Base-by-base conservation (phyloP, 2,888 invertebrate genomes). In the Itoplectis maculator region DNA sequence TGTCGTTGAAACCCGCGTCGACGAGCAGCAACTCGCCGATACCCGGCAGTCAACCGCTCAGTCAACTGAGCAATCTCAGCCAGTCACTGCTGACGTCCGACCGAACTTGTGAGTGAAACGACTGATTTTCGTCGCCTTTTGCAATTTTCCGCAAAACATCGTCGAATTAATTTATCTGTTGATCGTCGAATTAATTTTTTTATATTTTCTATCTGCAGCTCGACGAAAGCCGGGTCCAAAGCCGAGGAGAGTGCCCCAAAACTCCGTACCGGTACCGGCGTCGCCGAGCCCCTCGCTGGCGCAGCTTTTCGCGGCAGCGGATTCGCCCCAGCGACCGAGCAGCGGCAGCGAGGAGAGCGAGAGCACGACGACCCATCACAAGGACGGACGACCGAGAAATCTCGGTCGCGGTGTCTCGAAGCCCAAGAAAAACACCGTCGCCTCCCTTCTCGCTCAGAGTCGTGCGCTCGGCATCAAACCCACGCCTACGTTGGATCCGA, bases 401-500 rank as follows among this genome's bases (percentile, higher is more conserved):
- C 94, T 97, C 35, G 97, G 97, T 29, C 95, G 97, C 6, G 97
- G 97, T 0, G 97, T 97, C 23, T 97, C 97, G 88, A 97, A 97
- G 92, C 97, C 97, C 83, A 98, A 98, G 94, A 98, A 98, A 94
- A 98, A 98, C 92, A 98, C 98, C 0, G 98, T 98, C 0, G 98
- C 98, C 0, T 97, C 97, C 1, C 93, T 98, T 69, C 93, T 98
- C 85, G 97, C 97, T 0, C 97, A 97, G 93, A 97, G 97, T 90
- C 93, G 98, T 79, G 97, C 97, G 5, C 94, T 97, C 47, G 97
- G 97, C 0, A 95, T 97, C 6, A 95, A 97, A 89, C 97, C 97
- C 8, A 96, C 96, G 90, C 94, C 94, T 13, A 93, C 94, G 82
- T 89, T 94, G 85, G 94, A 94, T 87, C 94, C 94, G 5, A 94